Evolutionary conservation across 2,797 vertebrate genomes (phyloP).

Genomic region (Falco columbarius): DNA sequence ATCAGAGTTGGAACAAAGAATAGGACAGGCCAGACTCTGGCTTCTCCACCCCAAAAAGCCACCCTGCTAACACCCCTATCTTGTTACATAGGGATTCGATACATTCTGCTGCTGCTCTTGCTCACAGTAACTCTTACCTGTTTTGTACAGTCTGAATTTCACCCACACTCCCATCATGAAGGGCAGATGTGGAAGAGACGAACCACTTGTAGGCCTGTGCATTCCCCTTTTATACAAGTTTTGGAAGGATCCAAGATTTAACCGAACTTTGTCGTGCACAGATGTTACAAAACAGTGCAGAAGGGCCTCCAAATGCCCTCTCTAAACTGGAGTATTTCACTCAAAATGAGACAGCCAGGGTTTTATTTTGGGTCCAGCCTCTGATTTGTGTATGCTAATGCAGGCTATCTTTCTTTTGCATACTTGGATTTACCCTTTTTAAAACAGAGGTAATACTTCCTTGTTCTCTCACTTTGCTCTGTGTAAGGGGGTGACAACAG

Average conservation of each 20-base stretch:
- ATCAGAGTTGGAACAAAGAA: conserved; percentile 19
- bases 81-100: background rate
- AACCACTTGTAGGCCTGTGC: background rate
- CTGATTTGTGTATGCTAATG: background rate
- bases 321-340: background rate
- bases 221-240: background rate
- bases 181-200: background rate
- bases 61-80: background rate
- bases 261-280: background rate
- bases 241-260: background rate
- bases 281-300: background rate
- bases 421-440: background rate
- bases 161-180: background rate
- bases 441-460: background rate
- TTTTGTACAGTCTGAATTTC: background rate
- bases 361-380: background rate
- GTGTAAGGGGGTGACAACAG: background rate
- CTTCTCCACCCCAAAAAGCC: background rate
- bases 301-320: background rate
- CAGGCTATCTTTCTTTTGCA: background rate
- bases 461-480: background rate
- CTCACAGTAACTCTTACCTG: background rate
- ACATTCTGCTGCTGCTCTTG: background rate
- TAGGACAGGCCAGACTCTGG: background rate
- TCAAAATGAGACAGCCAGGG: background rate